phyloP scores from a whole-genome alignment of 2,888 invertebrate genomes.

The Athrips mouffetella region DNA sequence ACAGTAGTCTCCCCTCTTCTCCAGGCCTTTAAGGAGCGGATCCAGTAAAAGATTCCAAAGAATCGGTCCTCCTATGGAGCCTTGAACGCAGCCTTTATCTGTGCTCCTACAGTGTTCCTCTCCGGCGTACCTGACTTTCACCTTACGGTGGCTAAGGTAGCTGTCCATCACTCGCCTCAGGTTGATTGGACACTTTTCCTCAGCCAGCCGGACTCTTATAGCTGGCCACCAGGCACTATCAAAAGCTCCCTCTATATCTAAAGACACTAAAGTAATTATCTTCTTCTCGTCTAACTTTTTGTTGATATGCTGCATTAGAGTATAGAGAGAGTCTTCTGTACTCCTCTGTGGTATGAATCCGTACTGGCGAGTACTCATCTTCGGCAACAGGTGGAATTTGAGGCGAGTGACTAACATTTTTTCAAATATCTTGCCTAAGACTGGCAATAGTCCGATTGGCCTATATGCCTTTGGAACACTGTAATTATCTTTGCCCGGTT shows the following conservation, averaged over 20 bases:
- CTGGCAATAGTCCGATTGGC: not conserved
- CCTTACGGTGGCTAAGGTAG: no score
- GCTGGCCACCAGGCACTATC: conserved; percentile 21
- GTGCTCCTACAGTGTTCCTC: not conserved
- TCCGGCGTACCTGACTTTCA: no score
- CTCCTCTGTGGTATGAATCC: no score
- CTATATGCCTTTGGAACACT: not conserved
- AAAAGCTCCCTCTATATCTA: conserved; percentile 8
- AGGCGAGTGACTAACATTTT: not conserved
- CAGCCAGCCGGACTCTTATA: no score
- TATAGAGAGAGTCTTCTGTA: no score
- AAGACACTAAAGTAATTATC: not conserved
- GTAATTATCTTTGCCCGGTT: no score
- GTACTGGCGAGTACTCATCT: no score
- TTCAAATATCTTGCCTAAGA: not conserved
- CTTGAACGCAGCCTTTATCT: not conserved
- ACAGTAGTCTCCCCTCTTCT: no score
- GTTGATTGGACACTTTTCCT: no score
- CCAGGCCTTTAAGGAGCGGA: no score
- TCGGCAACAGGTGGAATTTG: not conserved
- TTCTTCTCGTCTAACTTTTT: not conserved
- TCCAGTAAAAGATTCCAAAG: not conserved
- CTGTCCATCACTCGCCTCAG: no score
- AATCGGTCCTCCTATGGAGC: not conserved
- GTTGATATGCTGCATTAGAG: conserved; percentile 11